A percentile compares a stretch with the other conserved stretches of the same genome.
Evolutionary conservation across 2,888 invertebrate genomes (phyloP).

Genomic region (Drosophila melanocephala): DNA sequence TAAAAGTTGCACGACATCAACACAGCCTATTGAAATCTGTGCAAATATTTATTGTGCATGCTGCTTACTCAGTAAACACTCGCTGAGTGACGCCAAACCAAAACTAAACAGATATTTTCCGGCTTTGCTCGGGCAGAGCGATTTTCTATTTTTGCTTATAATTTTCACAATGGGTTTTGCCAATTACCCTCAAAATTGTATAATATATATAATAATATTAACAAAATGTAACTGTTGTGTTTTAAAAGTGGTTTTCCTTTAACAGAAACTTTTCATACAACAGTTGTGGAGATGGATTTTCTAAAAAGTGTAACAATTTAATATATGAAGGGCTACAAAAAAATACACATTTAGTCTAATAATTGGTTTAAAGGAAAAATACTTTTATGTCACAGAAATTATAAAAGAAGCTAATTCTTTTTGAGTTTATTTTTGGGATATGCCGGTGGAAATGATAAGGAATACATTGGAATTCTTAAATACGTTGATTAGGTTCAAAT

Average conservation of each 20-base stretch:
- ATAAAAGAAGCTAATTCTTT: not conserved
- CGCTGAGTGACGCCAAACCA: conserved; percentile 3
- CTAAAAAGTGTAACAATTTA: not conserved
- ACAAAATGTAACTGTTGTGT: not conserved
- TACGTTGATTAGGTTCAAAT: not conserved
- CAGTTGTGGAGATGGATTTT: not conserved
- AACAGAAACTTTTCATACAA: not conserved
- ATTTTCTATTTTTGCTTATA: not conserved
- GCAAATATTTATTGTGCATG: conserved; percentile 63
- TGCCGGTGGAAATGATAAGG: not conserved
- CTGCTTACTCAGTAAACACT: conserved; percentile 29
- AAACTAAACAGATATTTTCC: not conserved
- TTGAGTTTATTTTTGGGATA: not conserved
- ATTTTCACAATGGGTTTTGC: not conserved
- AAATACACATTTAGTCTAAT: fast-evolving
- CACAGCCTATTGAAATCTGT: conserved; percentile 57
- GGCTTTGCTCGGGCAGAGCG: not conserved
- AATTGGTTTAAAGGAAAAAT: not conserved
- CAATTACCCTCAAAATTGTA: not conserved
- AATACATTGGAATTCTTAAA: not conserved
- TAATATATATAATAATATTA: not conserved
- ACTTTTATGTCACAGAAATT: not conserved
- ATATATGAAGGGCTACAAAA: not conserved
- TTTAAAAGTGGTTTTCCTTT: not conserved
- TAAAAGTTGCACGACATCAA: conserved; percentile 43